A percentile compares a stretch with the other conserved stretches of the same genome.
phyloP scores from a whole-genome alignment of 2,888 invertebrate genomes.

The Dorcus parallelipipedus region DNA sequence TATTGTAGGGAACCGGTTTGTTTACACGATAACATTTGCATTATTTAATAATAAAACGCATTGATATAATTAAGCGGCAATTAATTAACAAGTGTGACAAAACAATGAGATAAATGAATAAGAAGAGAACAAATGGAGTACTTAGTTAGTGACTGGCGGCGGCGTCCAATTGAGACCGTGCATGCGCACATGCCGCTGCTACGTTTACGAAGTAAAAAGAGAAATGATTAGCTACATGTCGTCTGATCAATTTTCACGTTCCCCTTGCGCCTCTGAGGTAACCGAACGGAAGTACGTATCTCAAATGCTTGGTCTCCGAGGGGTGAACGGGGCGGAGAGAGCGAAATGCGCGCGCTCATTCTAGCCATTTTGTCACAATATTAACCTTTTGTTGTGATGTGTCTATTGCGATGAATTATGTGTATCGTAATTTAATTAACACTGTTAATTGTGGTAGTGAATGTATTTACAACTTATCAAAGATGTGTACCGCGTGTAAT shows the following conservation, averaged over 20 bases:
- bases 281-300: slow-evolving; percentile 25
- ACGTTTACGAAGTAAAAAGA: slow-evolving; percentile 16
- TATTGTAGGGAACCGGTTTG: no score
- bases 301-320: slow-evolving; percentile 12
- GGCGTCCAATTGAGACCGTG: background rate
- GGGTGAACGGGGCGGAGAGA: slow-evolving; percentile 17
- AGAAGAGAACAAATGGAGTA: no score
- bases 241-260: slow-evolving; percentile 31
- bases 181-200: slow-evolving; percentile 16
- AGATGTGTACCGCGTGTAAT: slow-evolving; percentile 1
- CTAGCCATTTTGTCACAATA: slow-evolving; percentile 51
- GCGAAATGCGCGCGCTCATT: slow-evolving; percentile 40
- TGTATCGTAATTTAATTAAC: slow-evolving; percentile 39
- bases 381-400: slow-evolving; percentile 52
- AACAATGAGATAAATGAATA: no score
- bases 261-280: slow-evolving; percentile 21
- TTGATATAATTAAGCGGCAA: no score
- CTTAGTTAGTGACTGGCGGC: no score
- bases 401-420: slow-evolving; percentile 46
- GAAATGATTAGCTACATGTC: slow-evolving; percentile 29
- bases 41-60: no score
- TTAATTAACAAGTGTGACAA: no score
- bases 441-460: slow-evolving; percentile 17
- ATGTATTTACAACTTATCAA: slow-evolving; percentile 6
- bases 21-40: no score